phyloP scores from a whole-genome alignment of 2,113 vertebrate species.

The Struthidea cinerea region DNA sequence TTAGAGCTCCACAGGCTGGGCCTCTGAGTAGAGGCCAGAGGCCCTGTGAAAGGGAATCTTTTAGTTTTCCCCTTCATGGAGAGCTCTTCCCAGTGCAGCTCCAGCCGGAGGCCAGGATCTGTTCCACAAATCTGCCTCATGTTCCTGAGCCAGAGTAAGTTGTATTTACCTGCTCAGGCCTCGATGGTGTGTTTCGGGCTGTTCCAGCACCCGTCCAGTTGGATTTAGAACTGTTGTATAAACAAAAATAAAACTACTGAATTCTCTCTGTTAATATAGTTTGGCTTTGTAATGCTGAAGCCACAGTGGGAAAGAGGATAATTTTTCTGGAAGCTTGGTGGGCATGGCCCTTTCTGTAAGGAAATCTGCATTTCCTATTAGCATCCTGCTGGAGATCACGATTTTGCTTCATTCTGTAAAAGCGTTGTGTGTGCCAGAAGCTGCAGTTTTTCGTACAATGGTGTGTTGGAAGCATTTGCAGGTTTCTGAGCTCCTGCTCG shows the following conservation, averaged over 20 bases:
- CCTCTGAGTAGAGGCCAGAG: conserved; percentile 16
- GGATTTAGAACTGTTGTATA: background rate
- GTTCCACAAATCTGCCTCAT: background rate
- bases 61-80: background rate
- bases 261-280: background rate
- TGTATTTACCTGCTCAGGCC: background rate
- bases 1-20: background rate
- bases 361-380: background rate
- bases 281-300: background rate
- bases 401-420: background rate
- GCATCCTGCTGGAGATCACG: background rate
- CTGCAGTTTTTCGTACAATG: background rate
- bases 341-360: background rate
- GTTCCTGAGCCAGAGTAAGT: background rate
- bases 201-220: background rate
- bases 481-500: background rate
- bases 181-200: background rate
- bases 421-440: background rate
- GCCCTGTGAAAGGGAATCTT: conserved; percentile 26
- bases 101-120: background rate
- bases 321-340: background rate
- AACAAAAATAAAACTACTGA: background rate
- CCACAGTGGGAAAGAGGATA: background rate
- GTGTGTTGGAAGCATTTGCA: background rate
- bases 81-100: background rate